These are phyloP conservation scores for Galaxias olidus DNA, from an alignment of 2,797 vertebrate genomes.

Conservation along the genomic window DNA sequence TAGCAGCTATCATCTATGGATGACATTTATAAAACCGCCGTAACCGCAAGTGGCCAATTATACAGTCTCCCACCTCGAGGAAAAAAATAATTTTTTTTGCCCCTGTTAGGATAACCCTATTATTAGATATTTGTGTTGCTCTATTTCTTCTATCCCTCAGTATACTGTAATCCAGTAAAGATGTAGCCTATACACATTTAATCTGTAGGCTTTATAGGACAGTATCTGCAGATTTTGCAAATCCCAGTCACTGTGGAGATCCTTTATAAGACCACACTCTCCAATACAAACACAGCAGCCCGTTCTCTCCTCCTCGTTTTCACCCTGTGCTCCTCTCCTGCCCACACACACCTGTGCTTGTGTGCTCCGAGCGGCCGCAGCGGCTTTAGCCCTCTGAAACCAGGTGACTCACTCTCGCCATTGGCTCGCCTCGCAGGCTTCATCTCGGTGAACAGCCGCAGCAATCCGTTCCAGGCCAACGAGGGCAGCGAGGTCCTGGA, in stretches of 20 bases:
- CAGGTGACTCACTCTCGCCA: constrained; percentile 14
- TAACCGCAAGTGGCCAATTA: constrained; percentile 65
- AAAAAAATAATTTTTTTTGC: constrained; percentile 39
- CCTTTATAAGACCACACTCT: too few relatives aligned
- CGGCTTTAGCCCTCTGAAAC: too few relatives aligned
- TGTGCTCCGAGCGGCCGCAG: constrained; percentile 25
- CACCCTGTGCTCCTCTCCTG: too few relatives aligned
- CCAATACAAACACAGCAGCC: too few relatives aligned
- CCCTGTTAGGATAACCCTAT: constrained; percentile 19
- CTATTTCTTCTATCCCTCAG: constrained; percentile 19
- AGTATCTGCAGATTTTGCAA: too few relatives aligned
- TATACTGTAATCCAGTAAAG: too few relatives aligned
- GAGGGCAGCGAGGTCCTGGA: constrained; percentile 93
- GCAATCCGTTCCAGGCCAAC: constrained; percentile 85
- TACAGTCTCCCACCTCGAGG: constrained; percentile 40
- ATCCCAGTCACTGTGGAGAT: too few relatives aligned
- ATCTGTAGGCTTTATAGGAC: too few relatives aligned
- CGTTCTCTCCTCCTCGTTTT: too few relatives aligned
- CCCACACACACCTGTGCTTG: constrained; percentile 48
- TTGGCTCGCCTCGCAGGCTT: constrained; percentile 69
- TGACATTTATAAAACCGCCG: constrained; percentile 59
- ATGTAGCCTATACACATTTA: too few relatives aligned
- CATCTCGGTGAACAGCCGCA: constrained; percentile 90
- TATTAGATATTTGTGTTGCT: constrained; percentile 28
- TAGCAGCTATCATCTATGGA: constrained; percentile 47